Evolutionary conservation across 2,797 vertebrate genomes (phyloP), one percentile per base, ranked within the genome.

Genomic region (Clarias fuscus): DNA sequence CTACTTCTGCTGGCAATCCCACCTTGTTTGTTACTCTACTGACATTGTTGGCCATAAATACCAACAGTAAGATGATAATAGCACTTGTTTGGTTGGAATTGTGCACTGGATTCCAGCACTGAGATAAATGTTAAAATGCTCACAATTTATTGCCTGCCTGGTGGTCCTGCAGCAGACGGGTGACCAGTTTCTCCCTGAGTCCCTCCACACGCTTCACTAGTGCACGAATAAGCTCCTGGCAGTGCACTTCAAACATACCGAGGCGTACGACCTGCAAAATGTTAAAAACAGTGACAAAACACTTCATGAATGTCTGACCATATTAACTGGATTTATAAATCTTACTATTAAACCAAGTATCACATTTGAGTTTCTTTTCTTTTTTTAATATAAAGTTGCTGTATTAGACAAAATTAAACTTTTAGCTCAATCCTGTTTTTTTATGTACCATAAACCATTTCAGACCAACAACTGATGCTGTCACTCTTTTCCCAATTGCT

Each of bases 171-270:
- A 96, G 91, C 95, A 97, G 95, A 86, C 90, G 94, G 13, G 90
- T 86, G 73, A 95, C 89, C 85, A 98, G 91, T 92, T 93, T 96
- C 79, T 95, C 92, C 91, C 92, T 92, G 70, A 98, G 93, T n/a
- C 89, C 70, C 43, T 96, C 93, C 15, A 95, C 95, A 73, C 94
- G 93, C 86, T 95, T 95, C 75, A 93, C 92, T 82, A 99, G 91
- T 65, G 94, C 87, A 20, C 89, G 90, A 88, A 97, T 93, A 81
- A 98, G 92, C 82, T 96, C 93, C 33, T 96, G 95, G 88, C 95
- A 97, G 84, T 93, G 96, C 43, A 98, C 89, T 90, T 97, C 96
- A 91, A 97, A 98, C 96, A 98, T 96, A 87, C 97, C 97, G 72
- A 98, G 92, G 58, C 82, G 94, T 59, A 95, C 67, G 68, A 91